Conservation (phyloP, 2,888 invertebrate species). For the Tiliacea aurago region DNA sequence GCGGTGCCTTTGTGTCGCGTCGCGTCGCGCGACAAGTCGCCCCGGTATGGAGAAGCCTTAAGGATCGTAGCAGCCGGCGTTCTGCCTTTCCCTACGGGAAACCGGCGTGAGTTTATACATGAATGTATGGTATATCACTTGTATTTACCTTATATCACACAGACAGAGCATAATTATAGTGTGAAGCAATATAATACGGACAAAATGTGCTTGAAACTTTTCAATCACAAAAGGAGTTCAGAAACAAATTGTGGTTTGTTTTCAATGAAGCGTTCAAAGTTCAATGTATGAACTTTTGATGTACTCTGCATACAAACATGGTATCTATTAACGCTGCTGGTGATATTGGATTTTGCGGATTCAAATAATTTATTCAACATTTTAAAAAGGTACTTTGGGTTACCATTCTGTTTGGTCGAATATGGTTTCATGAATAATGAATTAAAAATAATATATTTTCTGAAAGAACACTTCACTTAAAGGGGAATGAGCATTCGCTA, state of each 20-base stretch:
- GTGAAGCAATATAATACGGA: not conserved
- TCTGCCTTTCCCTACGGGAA: too few relatives aligned
- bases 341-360: not conserved
- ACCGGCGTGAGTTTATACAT: too few relatives aligned
- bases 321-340: not conserved
- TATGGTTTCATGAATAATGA: not conserved
- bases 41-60: too few relatives aligned
- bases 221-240: not conserved
- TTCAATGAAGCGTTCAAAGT: constrained; percentile 3
- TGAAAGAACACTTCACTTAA: not conserved
- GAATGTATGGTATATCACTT: not conserved
- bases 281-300: constrained; percentile 15
- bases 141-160: not conserved
- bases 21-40: too few relatives aligned
- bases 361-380: constrained; percentile 8
- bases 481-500: constrained; percentile 9
- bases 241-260: constrained; percentile 3
- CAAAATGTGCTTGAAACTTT: constrained; percentile 1
- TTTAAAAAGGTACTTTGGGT: not conserved
- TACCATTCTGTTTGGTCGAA: not conserved
- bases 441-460: not conserved
- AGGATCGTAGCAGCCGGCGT: too few relatives aligned
- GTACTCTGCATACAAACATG: constrained; percentile 3
- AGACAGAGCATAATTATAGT: too few relatives aligned
- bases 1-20: too few relatives aligned